These are phyloP conservation scores for Cantharis nigra DNA, from an alignment of 2,888 invertebrate genomes.

Conservation along the genomic window DNA sequence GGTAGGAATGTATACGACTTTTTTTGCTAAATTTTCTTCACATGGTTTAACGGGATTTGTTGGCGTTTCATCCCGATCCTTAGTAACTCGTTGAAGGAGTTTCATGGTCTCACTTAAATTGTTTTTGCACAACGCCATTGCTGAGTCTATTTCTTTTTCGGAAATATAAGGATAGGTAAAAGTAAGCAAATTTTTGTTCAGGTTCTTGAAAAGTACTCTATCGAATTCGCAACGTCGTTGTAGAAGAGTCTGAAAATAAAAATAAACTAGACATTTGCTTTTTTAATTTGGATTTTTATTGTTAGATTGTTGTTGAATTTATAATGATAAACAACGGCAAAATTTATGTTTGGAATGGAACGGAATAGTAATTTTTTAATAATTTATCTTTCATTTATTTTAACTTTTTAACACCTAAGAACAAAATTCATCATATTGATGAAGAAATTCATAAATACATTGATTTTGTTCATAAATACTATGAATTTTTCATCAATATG, in stretches of 20 bases:
- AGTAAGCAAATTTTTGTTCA: constrained; percentile 4
- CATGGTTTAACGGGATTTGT: background rate
- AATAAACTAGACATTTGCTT: background rate
- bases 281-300: too few species aligned
- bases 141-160: constrained; percentile 5
- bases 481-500: too few species aligned
- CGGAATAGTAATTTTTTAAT: too few species aligned
- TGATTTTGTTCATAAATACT: too few species aligned
- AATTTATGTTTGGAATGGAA: too few species aligned
- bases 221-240: background rate
- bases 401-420: too few species aligned
- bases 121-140: constrained; percentile 2
- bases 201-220: background rate
- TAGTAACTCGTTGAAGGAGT: background rate
- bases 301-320: too few species aligned
- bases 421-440: too few species aligned
- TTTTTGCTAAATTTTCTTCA: background rate
- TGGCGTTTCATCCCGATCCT: background rate
- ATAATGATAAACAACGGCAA: too few species aligned
- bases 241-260: background rate
- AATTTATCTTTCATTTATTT: too few species aligned
- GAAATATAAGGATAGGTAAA: constrained; percentile 10
- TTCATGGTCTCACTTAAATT: constrained; percentile 8
- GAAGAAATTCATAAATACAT: too few species aligned
- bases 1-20: constrained; percentile 15